Conservation (phyloP, 2,888 invertebrate genomes). For the Tetropium fuscum region DNA sequence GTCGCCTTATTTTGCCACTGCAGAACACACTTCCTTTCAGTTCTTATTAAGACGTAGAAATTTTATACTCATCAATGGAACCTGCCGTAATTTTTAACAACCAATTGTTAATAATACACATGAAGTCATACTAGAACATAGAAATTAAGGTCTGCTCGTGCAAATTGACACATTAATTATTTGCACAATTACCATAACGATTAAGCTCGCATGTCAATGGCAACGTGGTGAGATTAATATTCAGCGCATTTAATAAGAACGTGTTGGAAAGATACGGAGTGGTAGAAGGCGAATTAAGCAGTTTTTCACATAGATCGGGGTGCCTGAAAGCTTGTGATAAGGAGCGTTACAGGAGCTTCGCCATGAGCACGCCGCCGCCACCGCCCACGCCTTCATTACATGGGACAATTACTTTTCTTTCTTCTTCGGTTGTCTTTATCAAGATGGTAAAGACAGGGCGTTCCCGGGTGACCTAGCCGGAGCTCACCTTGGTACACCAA, state of each 20-base stretch:
- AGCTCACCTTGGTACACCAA: no score
- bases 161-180: constrained; percentile 6
- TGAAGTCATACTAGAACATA: neutral
- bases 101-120: no score
- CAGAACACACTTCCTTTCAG: no score
- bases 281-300: constrained; percentile 14
- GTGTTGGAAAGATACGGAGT: neutral
- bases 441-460: no score
- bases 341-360: neutral
- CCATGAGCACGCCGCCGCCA: neutral
- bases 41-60: no score
- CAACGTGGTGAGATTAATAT: constrained; percentile 8
- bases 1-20: no score
- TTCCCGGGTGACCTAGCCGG: no score
- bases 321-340: constrained; percentile 21
- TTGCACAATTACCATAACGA: constrained; percentile 6
- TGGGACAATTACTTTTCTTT: no score
- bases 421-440: no score
- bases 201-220: constrained; percentile 8
- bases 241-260: constrained; percentile 18
- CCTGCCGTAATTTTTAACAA: no score
- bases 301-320: constrained; percentile 8
- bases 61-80: no score
- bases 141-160: neutral
- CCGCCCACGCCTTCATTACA: no score